Evolutionary conservation across 2,113 vertebrate species (phyloP), one percentile per base, ranked within the genome.

Genomic region (Chelonoidis abingdonii): DNA sequence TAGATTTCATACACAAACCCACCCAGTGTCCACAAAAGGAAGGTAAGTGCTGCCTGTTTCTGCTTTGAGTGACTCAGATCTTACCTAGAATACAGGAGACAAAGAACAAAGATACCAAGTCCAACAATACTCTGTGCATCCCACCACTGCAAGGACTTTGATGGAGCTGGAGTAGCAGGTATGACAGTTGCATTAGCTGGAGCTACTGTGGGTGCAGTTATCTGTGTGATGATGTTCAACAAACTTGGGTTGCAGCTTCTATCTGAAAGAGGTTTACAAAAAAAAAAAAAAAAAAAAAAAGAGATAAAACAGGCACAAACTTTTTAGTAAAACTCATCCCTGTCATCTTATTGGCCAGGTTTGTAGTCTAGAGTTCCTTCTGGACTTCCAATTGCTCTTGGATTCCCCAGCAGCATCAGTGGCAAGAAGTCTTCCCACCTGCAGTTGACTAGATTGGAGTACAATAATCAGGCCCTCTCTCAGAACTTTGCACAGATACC

Each of bases 41-140:
- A 91, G 53, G 49, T 3, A 93, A 80, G 92, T 24, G n/a, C 50
- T 78, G 59, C 1, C 1, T 59, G 8, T 52, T 81, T 82, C 49
- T 10, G 52, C 49, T 35, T 50, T 65, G 38, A 90, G 54, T 75
- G 76, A 65, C 53, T 54, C 82, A 65, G 59, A 72, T 82, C 97
- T 95, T 98, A 99, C 99, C 99, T 99, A 72, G 99, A 99, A 97
- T 99, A 99, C 44, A 99, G 85, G 91, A 99, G 99, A 96, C 99
- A 99, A 49, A 99, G 50, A 88, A 99, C 97, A 92, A 99, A 99
- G 92, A 99, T 97, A 7, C 97, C 4, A 4, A 99, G 96, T 24
- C 99, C 99, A 84, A 99, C 90, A 11, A 99, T 93, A 88, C 97
- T 99, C 97, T 99, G 98, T 53, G 96, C 91, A 79, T 99, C 99